These are phyloP conservation scores for Neogale vison DNA, from an alignment of 2,113 vertebrate genomes.

Conservation along the genomic window DNA sequence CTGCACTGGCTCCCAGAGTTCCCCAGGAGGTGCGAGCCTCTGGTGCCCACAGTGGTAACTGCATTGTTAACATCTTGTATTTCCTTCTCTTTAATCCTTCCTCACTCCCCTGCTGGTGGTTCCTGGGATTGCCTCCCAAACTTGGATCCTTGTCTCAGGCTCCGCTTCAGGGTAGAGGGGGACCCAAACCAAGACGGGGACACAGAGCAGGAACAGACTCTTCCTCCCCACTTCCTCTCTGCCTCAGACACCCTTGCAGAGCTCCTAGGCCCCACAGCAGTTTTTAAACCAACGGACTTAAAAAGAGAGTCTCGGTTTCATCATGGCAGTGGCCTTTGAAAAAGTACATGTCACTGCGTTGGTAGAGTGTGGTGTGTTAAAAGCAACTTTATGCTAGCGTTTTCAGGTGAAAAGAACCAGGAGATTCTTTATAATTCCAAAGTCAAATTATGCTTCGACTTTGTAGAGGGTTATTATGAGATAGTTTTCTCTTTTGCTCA, in stretches of 20 bases:
- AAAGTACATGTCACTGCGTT: background rate
- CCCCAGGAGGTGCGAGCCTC: background rate
- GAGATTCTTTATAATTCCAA: background rate
- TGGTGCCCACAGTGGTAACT: no score
- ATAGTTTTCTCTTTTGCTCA: background rate
- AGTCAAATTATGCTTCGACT: background rate
- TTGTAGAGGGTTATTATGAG: background rate
- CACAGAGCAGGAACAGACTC: background rate
- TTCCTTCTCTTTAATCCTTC: background rate
- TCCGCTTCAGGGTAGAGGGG: background rate
- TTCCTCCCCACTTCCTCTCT: rapidly evolving
- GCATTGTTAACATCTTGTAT: rapidly evolving
- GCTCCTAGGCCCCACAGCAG: background rate
- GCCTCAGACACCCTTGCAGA: background rate
- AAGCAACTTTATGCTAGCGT: background rate
- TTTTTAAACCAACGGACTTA: background rate
- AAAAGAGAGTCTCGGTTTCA: background rate
- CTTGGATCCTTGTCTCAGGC: background rate
- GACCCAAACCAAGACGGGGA: background rate
- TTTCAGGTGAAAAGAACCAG: conserved; percentile 1
- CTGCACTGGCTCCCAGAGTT: background rate
- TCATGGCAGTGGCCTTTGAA: background rate
- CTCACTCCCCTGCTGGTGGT: background rate
- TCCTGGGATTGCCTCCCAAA: background rate
- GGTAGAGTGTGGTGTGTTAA: background rate